Evolutionary conservation across 2,113 vertebrate species (phyloP).

Genomic region (Gallinago paraguaiae): DNA sequence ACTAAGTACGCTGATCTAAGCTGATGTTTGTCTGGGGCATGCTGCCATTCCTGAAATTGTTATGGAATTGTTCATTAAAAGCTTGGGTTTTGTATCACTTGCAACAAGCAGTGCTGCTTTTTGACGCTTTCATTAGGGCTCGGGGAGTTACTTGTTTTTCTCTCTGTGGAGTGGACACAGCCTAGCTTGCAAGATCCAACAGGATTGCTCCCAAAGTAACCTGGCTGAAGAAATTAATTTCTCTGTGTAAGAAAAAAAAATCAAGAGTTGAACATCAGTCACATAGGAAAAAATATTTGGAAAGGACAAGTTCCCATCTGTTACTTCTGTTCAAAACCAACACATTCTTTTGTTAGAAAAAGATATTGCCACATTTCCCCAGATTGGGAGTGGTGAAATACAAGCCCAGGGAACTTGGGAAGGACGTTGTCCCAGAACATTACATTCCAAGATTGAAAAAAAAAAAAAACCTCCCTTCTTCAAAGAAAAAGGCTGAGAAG

Average conservation of each 20-base stretch:
- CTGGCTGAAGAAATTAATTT: neutral
- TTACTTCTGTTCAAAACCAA: constrained; percentile 35
- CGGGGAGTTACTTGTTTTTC: neutral
- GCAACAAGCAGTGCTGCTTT: neutral
- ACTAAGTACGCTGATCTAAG: neutral
- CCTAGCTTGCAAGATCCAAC: neutral
- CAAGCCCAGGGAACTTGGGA: neutral
- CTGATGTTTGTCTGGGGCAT: neutral
- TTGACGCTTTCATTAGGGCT: neutral
- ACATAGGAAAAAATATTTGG: constrained; percentile 22
- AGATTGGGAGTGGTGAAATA: neutral
- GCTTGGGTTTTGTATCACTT: rapidly evolving
- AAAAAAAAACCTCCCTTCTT: neutral
- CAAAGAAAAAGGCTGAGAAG: neutral
- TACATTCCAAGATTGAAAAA: neutral
- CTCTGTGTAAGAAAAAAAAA: neutral
- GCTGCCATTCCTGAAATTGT: neutral
- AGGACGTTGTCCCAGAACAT: neutral
- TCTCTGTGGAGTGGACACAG: neutral
- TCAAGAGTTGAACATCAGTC: neutral
- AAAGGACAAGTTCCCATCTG: constrained; percentile 32
- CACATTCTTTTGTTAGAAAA: neutral
- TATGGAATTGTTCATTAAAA: neutral
- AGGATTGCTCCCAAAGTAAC: neutral
- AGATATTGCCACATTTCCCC: neutral